A percentile compares a stretch with the other conserved stretches of the same genome.
Evolutionary conservation across 2,888 invertebrate species (phyloP).

Genomic region (Drosophila demipolita): DNA sequence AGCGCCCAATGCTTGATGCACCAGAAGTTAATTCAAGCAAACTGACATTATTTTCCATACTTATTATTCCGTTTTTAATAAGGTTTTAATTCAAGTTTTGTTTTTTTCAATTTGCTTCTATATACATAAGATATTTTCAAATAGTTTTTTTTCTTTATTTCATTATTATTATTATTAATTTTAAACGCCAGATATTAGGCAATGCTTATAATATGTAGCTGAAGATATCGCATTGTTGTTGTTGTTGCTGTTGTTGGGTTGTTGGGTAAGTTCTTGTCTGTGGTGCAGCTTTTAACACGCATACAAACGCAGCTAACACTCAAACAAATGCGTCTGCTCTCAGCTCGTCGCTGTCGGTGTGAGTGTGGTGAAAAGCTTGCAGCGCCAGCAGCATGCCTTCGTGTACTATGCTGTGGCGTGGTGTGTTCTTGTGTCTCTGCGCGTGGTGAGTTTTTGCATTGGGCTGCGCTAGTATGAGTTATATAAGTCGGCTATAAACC

Average conservation of each 20-base stretch:
- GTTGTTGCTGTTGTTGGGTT: conserved; percentile 5
- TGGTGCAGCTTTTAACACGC: conserved; percentile 74
- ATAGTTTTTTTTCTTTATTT: neutral
- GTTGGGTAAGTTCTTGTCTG: conserved; percentile 45
- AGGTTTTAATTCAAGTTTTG: neutral
- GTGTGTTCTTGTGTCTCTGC: conserved; percentile 17
- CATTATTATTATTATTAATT: neutral
- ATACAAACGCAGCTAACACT: conserved; percentile 64
- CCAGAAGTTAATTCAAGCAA: conserved; percentile 23
- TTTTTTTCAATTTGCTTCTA: neutral
- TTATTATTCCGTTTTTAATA: conserved; percentile 3
- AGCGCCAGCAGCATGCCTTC: conserved; percentile 6
- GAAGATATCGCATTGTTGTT: neutral
- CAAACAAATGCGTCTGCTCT: conserved; percentile 44
- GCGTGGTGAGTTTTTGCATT: conserved; percentile 28
- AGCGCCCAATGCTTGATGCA: conserved; percentile 25
- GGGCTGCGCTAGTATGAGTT: conserved; percentile 68
- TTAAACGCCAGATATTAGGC: conserved; percentile 43
- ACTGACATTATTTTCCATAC: conserved; percentile 20
- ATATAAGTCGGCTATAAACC: conserved; percentile 69
- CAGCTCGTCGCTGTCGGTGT: neutral
- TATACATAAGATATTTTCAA: neutral
- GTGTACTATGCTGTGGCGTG: neutral
- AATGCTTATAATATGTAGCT: conserved; percentile 36
- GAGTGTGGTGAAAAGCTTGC: conserved; percentile 53